Conservation (phyloP, 1,140 invertebrate genomes). For the Drosophila pallidifrons region DNA sequence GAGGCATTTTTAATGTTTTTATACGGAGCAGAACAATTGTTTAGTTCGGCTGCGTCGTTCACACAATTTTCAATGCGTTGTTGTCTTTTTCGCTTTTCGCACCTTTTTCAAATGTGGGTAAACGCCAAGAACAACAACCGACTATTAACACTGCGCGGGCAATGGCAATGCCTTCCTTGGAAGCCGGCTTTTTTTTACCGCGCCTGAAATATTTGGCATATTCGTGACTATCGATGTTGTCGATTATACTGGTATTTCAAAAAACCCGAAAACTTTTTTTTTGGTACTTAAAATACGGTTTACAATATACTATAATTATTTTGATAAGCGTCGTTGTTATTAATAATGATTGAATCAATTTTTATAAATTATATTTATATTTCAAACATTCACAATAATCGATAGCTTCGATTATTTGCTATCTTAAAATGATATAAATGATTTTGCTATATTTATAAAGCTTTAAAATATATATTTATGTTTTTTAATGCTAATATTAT, state of each 20-base stretch:
- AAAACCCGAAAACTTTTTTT: too few species aligned
- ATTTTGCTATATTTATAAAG: too few species aligned
- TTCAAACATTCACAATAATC: slow-evolving; percentile 3
- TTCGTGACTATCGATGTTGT: slow-evolving; percentile 14
- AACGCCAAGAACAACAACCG: slow-evolving; percentile 38
- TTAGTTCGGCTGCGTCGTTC: not conserved
- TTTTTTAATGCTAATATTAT: too few species aligned
- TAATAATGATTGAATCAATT: too few species aligned
- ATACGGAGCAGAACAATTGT: too few species aligned
- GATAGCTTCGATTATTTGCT: slow-evolving; percentile 21
- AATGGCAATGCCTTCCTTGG: slow-evolving; percentile 45
- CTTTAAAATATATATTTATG: too few species aligned
- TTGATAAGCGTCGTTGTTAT: too few species aligned
- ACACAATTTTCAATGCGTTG: not conserved
- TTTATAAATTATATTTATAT: not conserved
- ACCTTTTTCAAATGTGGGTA: not conserved
- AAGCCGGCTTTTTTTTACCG: slow-evolving; percentile 52
- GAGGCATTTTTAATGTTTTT: slow-evolving; percentile 53
- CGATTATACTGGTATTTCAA: too few species aligned
- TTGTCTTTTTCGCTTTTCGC: slow-evolving; percentile 5
- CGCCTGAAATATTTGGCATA: slow-evolving; percentile 17
- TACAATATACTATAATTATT: too few species aligned
- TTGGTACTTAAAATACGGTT: too few species aligned
- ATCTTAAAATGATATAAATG: too few species aligned
- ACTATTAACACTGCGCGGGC: slow-evolving; percentile 56